Evolutionary conservation across 2,113 vertebrate species (phyloP).

Genomic region (Oenanthe oenanthe): DNA sequence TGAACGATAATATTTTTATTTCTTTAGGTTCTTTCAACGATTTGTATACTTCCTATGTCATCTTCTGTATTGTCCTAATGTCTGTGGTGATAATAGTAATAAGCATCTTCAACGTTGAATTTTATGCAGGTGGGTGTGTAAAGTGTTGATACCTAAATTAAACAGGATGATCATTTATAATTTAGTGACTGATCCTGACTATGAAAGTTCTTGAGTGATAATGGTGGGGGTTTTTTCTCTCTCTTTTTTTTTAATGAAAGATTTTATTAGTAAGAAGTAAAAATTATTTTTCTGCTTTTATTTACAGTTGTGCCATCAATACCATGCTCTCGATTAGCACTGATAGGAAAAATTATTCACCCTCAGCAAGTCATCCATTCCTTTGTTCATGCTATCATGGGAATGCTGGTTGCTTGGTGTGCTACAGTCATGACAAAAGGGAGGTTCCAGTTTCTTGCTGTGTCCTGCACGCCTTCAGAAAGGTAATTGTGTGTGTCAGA

Average conservation of each 20-base stretch:
- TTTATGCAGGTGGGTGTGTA: slow-evolving; percentile 86
- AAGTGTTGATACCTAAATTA: background rate
- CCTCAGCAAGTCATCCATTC: slow-evolving; percentile 88
- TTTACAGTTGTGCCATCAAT: slow-evolving; percentile 88
- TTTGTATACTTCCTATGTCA: slow-evolving; percentile 76
- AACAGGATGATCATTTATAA: background rate
- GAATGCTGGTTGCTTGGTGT: slow-evolving; percentile 89
- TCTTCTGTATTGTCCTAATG: slow-evolving; percentile 86
- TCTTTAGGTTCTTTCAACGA: slow-evolving; percentile 82
- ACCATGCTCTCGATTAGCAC: slow-evolving; percentile 88
- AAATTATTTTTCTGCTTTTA: background rate
- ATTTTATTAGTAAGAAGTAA: background rate
- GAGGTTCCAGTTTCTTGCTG: slow-evolving; percentile 80
- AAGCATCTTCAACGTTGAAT: slow-evolving; percentile 87
- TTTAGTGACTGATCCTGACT: background rate
- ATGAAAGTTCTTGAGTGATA: background rate
- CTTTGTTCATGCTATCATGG: slow-evolving; percentile 84
- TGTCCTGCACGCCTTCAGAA: slow-evolving; percentile 72
- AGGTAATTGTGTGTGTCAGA: slow-evolving; percentile 72
- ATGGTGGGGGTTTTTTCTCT: background rate
- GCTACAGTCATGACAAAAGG: slow-evolving; percentile 84
- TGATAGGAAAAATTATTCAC: slow-evolving; percentile 89
- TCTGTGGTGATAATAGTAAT: slow-evolving; percentile 82
- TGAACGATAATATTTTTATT: background rate
- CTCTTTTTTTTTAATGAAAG: background rate